Conservation (phyloP, 2,888 invertebrate genomes). For the Diplolepis rosae region DNA sequence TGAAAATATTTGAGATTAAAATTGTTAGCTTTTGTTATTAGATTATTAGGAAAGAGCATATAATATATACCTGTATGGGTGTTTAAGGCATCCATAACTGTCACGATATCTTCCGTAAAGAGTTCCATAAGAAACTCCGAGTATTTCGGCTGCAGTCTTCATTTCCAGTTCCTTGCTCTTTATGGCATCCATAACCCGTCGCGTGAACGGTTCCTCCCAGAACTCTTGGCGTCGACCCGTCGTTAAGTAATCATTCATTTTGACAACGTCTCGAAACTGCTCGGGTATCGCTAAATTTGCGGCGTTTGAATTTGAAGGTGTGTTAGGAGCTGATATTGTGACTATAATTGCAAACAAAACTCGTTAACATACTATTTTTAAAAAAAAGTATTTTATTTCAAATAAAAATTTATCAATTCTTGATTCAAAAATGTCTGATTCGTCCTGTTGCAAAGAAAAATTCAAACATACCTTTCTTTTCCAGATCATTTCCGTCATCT, state of each 20-base stretch:
- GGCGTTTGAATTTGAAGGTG: conserved; percentile 67
- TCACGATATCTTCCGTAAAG: conserved; percentile 92
- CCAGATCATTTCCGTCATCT: conserved; percentile 68
- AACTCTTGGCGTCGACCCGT: conserved; percentile 92
- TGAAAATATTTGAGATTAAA: too few species aligned
- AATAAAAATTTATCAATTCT: background rate
- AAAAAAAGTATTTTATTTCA: background rate
- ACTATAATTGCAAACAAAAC: background rate
- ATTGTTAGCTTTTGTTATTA: too few species aligned
- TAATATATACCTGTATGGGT: conserved; percentile 84
- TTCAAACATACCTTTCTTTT: conserved; percentile 63
- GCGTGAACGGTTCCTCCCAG: conserved; percentile 94
- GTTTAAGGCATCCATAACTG: conserved; percentile 90
- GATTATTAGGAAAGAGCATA: background rate
- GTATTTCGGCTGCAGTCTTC: conserved; percentile 92
- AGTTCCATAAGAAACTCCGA: conserved; percentile 93
- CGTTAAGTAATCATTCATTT: conserved; percentile 89
- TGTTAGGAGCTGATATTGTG: conserved; percentile 57
- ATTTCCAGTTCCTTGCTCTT: conserved; percentile 93
- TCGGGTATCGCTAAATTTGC: conserved; percentile 70
- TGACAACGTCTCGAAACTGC: conserved; percentile 82
- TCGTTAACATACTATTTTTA: background rate
- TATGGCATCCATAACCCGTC: conserved; percentile 91
- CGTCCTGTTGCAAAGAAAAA: background rate
- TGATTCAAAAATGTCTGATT: too few species aligned